Percentiles rank a stretch among this genome's conserved stretches.
Evolutionary conservation across 2,888 invertebrate genomes (phyloP).

Genomic region (Catocala nupta): DNA sequence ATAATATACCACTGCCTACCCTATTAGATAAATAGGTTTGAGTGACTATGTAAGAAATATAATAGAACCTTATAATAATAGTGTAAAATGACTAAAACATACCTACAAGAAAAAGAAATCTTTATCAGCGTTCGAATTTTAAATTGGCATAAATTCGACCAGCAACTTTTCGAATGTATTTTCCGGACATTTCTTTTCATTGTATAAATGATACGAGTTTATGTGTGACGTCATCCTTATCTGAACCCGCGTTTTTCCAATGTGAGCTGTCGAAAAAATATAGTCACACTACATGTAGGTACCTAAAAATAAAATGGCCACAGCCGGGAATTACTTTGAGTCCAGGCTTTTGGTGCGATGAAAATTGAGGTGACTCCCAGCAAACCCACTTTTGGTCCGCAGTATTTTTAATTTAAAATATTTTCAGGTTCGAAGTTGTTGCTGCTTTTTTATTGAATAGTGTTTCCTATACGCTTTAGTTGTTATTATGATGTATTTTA

Average conservation of each 20-base stretch:
- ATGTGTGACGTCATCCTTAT: slow-evolving; percentile 37
- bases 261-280: slow-evolving; percentile 32
- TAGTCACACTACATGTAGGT: slow-evolving; percentile 40
- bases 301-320: slow-evolving; percentile 58
- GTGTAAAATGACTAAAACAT: too few species aligned
- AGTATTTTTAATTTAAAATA: slow-evolving; percentile 72
- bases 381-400: slow-evolving; percentile 57
- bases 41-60: too few species aligned
- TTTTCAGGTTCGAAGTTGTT: slow-evolving; percentile 54
- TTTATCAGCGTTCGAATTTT: slow-evolving; percentile 6
- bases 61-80: too few species aligned
- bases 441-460: slow-evolving; percentile 44
- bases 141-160: slow-evolving; percentile 3
- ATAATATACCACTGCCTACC: too few species aligned
- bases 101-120: not conserved
- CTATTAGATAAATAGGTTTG: too few species aligned
- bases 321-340: slow-evolving; percentile 60
- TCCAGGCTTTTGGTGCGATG: slow-evolving; percentile 59
- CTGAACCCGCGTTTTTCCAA: slow-evolving; percentile 29
- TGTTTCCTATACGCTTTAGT: slow-evolving; percentile 10
- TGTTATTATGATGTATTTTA: not conserved
- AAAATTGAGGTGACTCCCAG: slow-evolving; percentile 57
- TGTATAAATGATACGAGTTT: slow-evolving; percentile 31
- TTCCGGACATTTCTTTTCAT: slow-evolving; percentile 13
- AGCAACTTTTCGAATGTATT: not conserved